Base-by-base conservation (phyloP, 2,113 vertebrate species). In the Cephalopterus ornatus region DNA sequence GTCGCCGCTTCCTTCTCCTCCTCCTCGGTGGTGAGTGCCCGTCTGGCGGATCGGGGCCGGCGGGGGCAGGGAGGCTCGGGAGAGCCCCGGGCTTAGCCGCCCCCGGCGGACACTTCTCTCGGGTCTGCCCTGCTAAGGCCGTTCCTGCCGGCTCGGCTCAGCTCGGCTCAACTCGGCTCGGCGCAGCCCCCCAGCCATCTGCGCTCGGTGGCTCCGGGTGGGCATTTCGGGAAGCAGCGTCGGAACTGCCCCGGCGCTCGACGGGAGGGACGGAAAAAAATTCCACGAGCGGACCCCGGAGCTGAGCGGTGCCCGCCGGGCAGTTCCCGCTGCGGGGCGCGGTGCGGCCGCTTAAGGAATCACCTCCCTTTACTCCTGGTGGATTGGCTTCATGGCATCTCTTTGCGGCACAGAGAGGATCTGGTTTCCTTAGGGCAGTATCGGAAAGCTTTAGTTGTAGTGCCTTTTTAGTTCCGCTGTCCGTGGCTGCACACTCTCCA, bases 21-120 rank as follows among this genome's bases (percentile, higher is more conserved):
- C 62, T 95, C 97, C 44, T 96, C 98, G n/a, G 97, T 95, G 97
- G 98, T 98, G 73, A 98, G 98, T 98, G 81, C 23, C 70, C 35
- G 77, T 49, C 28, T 75, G 49, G 73, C 35, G 80, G 52, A 41
- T 49, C 10, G 63, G 37, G 28, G 42, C 37, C 62, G 52, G 42
- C 7, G 53, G 22, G 27, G 50, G 28, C 11, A 11, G 16, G 35
- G 50, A 28, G 47, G 55, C 8, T 44, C 50, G 37, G 76, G 33
- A 27, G 27, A n/a, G 67, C 39, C 10, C 30, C 37, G 42, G 71
- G 30, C 22, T 22, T 21, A 18, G 33, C 33, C 10, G 37, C 58
- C 22, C 46, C 35, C 44, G 41, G 18, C 53, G 14, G n/a, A 18
- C n/a, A 0, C 65, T 50, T 11, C 30, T 14, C 27, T 33, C 20